phyloP scores from a whole-genome alignment of 2,797 vertebrate species.

The Remorina albescens region DNA sequence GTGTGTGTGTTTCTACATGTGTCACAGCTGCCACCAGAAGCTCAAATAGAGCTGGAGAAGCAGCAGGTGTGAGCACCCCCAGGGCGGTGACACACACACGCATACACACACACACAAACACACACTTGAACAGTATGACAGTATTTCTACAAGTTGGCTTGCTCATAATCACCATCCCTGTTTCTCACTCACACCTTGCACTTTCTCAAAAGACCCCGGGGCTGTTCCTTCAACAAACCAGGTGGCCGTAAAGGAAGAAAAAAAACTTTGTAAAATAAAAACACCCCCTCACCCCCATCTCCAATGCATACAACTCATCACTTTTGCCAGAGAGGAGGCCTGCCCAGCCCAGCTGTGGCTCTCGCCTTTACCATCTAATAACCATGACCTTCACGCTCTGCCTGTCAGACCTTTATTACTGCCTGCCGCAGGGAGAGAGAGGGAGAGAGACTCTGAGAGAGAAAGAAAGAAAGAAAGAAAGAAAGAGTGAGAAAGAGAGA shows the following conservation, averaged over 20 bases:
- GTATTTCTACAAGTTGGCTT: constrained; percentile 58
- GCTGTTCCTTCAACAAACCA: constrained; percentile 67
- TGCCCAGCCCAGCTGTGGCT: constrained; percentile 82
- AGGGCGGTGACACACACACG: constrained; percentile 40
- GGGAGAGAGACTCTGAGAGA: constrained; percentile 36
- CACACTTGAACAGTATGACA: constrained; percentile 52
- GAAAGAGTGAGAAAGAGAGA: constrained; percentile 50
- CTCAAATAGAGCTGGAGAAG: constrained; percentile 54
- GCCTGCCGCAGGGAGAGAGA: constrained; percentile 65
- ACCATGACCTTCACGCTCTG: constrained; percentile 83
- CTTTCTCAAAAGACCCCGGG: constrained; percentile 63
- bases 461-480: not conserved
- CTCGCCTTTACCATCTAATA: constrained; percentile 80
- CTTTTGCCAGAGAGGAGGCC: constrained; percentile 72
- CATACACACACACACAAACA: constrained; percentile 28
- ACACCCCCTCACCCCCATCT: constrained; percentile 2
- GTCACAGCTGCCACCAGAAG: constrained; percentile 63
- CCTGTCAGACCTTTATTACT: constrained; percentile 82
- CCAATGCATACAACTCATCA: constrained; percentile 73
- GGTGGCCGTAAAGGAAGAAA: constrained; percentile 64
- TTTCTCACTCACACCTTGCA: constrained; percentile 64
- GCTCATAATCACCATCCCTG: constrained; percentile 57
- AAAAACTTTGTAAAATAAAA: constrained; percentile 58
- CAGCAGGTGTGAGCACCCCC: constrained; percentile 78
- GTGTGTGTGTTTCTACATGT: constrained; percentile 56